Evolutionary conservation across 2,113 vertebrate species (phyloP).

Genomic region (Muscicapa adusta): DNA sequence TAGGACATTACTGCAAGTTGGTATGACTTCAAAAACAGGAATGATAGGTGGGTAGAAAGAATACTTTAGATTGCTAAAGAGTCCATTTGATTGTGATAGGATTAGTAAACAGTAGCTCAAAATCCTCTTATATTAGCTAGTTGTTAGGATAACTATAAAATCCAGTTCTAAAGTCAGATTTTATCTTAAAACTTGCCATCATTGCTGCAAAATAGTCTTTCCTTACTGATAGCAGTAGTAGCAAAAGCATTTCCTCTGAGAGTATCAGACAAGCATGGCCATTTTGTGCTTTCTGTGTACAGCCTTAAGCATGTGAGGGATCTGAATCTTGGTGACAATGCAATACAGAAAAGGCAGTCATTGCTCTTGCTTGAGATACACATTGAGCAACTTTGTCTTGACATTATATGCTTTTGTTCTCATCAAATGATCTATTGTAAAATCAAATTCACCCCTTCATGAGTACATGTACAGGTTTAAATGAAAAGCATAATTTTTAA

Average conservation of each 20-base stretch:
- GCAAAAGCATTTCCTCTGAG: not conserved
- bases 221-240: not conserved
- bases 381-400: not conserved
- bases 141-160: not conserved
- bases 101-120: not conserved
- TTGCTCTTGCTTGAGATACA: not conserved
- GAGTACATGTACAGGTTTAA: not conserved
- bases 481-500: not conserved
- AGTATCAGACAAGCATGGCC: rapidly evolving
- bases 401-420: not conserved
- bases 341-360: not conserved
- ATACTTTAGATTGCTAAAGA: not conserved
- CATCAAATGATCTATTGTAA: not conserved
- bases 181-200: not conserved
- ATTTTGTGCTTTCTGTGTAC: not conserved
- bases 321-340: not conserved
- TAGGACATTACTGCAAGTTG: not conserved
- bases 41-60: not conserved
- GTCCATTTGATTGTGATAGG: not conserved
- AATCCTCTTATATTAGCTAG: not conserved
- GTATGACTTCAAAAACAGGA: not conserved
- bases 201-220: not conserved
- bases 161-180: not conserved
- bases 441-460: not conserved
- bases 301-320: not conserved